These are phyloP conservation scores for Metellina segmentata DNA, from an alignment of 2,888 invertebrate genomes.

Conservation along the genomic window DNA sequence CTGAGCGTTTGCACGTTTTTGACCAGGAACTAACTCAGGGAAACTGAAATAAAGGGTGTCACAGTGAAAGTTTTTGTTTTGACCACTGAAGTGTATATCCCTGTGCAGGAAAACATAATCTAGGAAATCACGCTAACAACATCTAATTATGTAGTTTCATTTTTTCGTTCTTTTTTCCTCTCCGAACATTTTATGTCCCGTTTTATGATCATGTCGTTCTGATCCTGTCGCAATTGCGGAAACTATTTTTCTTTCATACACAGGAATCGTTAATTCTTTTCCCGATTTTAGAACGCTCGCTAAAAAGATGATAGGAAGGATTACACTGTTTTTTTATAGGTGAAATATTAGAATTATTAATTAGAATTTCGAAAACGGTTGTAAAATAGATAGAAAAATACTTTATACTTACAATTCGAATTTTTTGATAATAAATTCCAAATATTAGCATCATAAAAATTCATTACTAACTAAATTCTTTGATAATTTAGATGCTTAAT, in stretches of 20 bases:
- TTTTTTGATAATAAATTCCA: no score
- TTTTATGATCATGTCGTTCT: neutral
- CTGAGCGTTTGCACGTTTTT: slow-evolving; percentile 10
- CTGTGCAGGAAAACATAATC: neutral
- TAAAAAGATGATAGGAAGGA: no score
- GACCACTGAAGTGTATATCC: neutral
- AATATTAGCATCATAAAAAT: no score
- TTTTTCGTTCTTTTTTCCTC: neutral
- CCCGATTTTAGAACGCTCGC: no score
- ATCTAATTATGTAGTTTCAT: neutral
- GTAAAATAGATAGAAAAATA: no score
- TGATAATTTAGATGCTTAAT: no score
- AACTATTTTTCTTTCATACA: neutral
- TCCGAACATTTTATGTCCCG: neutral
- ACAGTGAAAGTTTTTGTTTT: neutral
- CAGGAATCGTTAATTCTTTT: no score
- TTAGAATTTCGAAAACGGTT: no score
- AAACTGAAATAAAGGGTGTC: slow-evolving; percentile 2
- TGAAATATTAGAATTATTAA: no score
- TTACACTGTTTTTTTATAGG: no score
- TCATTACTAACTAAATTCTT: no score
- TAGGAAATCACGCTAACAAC: neutral
- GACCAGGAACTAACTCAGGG: slow-evolving; percentile 5
- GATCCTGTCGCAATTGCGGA: neutral
- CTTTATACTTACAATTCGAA: no score